phyloP scores from a whole-genome alignment of 2,113 vertebrate species.

The Ailuropoda melanoleuca region DNA sequence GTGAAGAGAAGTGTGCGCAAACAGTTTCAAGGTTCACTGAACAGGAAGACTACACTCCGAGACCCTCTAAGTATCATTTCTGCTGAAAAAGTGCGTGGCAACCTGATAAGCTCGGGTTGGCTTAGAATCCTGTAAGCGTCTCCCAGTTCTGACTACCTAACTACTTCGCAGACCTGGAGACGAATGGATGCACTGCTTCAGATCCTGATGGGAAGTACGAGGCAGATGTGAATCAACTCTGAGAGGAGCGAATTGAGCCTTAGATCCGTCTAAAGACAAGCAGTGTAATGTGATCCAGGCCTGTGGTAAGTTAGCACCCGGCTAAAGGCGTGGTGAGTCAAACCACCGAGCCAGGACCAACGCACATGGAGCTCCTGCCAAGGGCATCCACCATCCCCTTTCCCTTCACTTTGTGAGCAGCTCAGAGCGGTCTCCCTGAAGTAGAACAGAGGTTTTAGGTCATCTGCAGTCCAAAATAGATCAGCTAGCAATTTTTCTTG shows the following conservation, averaged over 20 bases:
- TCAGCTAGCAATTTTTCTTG: neutral
- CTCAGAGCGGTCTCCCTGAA: neutral
- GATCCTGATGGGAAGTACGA: neutral
- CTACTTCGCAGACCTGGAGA: neutral
- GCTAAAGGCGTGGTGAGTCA: neutral
- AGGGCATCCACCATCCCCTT: rapidly evolving
- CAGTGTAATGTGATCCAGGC: neutral
- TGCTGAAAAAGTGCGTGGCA: neutral
- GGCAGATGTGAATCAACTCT: neutral
- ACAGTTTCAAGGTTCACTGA: neutral
- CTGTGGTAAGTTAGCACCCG: no score
- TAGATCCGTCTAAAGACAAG: neutral
- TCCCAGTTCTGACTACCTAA: neutral
- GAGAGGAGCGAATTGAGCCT: neutral
- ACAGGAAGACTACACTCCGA: neutral
- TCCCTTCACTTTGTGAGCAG: neutral
- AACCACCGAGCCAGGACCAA: neutral
- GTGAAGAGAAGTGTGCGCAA: neutral
- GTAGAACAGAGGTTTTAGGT: neutral
- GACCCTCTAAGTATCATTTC: neutral
- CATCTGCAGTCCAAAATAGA: neutral
- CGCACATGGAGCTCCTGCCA: neutral
- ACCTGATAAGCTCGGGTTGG: neutral
- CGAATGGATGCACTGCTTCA: neutral
- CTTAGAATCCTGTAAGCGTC: neutral